Percentiles rank a stretch among this genome's conserved stretches.
phyloP scores from a whole-genome alignment of 1,140 invertebrate species.

The Melanaphis sacchari region DNA sequence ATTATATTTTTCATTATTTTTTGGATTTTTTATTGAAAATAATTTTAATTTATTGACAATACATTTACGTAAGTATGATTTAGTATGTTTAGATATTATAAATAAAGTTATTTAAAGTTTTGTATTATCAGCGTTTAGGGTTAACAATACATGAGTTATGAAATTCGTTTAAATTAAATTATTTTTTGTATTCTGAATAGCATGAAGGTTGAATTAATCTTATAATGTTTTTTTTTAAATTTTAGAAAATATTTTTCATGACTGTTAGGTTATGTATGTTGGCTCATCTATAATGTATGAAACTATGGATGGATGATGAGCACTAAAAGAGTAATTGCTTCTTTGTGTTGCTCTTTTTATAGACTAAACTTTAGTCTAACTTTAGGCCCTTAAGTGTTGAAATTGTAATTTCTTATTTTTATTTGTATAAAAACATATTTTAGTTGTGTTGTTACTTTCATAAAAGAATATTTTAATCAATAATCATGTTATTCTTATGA shows the following conservation, averaged over 20 bases:
- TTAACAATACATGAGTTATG: not conserved
- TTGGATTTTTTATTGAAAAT: too few relatives aligned
- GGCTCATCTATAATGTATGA: too few relatives aligned
- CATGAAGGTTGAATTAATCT: not conserved
- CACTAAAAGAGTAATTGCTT: too few relatives aligned
- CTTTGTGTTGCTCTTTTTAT: too few relatives aligned
- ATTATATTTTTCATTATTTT: not conserved
- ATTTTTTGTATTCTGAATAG: not conserved
- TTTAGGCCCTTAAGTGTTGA: too few relatives aligned
- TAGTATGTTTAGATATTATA: not conserved
- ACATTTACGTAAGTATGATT: not conserved
- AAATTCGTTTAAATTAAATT: not conserved
- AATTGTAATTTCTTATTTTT: too few relatives aligned
- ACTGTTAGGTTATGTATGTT: too few relatives aligned
- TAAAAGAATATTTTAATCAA: too few relatives aligned
- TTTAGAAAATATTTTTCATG: not conserved
- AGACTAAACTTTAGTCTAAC: too few relatives aligned
- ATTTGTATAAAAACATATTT: too few relatives aligned
- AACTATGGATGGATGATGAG: too few relatives aligned
- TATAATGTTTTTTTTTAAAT: not conserved
- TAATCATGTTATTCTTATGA: not conserved
- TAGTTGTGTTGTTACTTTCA: not conserved
- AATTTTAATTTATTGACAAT: too few relatives aligned
- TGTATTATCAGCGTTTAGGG: not conserved
- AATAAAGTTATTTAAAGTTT: not conserved